Conservation (phyloP, 2,797 vertebrate genomes). For the Manis crassicaudata region DNA sequence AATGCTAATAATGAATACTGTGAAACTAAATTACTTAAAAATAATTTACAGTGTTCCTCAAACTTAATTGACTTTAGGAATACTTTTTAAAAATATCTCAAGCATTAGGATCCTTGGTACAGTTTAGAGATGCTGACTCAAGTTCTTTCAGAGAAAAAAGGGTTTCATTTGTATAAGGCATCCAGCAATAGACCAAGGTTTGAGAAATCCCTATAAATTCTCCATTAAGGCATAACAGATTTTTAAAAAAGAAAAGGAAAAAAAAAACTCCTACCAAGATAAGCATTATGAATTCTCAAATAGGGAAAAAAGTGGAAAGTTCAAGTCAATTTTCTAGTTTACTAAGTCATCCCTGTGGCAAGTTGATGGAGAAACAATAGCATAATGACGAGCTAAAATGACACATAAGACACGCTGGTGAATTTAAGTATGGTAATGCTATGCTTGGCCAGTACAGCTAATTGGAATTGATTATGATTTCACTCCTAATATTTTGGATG, state of each 20-base stretch:
- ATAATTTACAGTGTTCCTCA: conserved; percentile 49
- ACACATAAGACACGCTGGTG: neutral
- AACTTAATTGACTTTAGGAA: conserved; percentile 16
- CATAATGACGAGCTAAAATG: neutral
- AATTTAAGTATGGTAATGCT: neutral
- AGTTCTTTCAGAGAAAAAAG: conserved; percentile 4
- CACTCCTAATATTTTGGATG: neutral
- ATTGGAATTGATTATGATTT: conserved; percentile 11
- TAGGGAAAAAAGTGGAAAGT: conserved; percentile 27
- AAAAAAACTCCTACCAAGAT: neutral
- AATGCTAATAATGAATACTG: neutral
- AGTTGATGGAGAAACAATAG: neutral
- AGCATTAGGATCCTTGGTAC: conserved; percentile 9
- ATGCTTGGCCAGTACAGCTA: neutral
- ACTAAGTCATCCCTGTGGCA: conserved; percentile 10
- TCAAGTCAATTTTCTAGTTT: conserved; percentile 59
- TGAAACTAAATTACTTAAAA: conserved; percentile 52
- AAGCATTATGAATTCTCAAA: conserved; percentile 49
- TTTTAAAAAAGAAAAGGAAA: no score
- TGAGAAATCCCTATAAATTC: neutral
- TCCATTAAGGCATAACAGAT: neutral
- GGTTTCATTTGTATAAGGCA: conserved; percentile 2
- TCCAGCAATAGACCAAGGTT: neutral
- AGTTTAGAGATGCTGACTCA: conserved; percentile 43
- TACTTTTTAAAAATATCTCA: conserved; percentile 45